Percentiles rank a stretch among this genome's conserved stretches.
Conservation (phyloP, 2,113 vertebrate genomes). For the Rousettus leschenaultii region DNA sequence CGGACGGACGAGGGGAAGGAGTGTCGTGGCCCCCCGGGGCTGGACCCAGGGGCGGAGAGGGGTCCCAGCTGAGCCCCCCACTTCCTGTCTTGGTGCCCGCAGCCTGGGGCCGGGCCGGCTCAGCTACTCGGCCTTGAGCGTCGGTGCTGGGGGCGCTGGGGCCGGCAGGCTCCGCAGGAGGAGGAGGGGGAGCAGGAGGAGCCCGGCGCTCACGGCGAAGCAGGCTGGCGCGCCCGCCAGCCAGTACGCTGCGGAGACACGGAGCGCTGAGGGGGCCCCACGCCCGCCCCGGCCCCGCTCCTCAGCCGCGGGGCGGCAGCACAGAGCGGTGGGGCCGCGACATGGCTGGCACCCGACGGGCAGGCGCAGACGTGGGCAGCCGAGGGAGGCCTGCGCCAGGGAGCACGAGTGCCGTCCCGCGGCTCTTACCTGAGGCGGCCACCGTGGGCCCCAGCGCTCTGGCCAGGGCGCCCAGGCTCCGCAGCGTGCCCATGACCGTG, state of each 20-base stretch:
- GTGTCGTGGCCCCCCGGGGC: neutral
- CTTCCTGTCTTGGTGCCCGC: neutral
- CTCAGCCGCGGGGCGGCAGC: neutral
- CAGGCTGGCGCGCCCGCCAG: constrained; percentile 90
- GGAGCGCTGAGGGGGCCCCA: neutral
- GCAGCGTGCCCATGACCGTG: constrained; percentile 94
- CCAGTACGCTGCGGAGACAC: constrained; percentile 91
- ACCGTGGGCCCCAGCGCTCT: constrained; percentile 91
- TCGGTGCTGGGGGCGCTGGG: neutral
- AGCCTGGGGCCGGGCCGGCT: neutral
- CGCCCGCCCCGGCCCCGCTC: rapidly evolving
- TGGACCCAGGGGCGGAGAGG: no score
- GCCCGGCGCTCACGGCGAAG: constrained; percentile 84
- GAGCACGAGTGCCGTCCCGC: rapidly evolving
- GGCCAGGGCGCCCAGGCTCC: constrained; percentile 94
- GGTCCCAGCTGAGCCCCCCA: neutral
- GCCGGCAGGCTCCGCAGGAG: constrained; percentile 79
- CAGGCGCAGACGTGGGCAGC: no score
- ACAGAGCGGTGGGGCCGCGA: neutral
- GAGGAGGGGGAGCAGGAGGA: constrained; percentile 88
- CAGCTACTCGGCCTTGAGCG: constrained; percentile 23
- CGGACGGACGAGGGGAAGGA: neutral
- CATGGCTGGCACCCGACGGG: rapidly evolving
- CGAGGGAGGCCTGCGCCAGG: neutral
- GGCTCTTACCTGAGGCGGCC: constrained; percentile 87